Evolutionary conservation across 2,888 invertebrate species (phyloP).

Genomic region (Agrilus cyanescens): DNA sequence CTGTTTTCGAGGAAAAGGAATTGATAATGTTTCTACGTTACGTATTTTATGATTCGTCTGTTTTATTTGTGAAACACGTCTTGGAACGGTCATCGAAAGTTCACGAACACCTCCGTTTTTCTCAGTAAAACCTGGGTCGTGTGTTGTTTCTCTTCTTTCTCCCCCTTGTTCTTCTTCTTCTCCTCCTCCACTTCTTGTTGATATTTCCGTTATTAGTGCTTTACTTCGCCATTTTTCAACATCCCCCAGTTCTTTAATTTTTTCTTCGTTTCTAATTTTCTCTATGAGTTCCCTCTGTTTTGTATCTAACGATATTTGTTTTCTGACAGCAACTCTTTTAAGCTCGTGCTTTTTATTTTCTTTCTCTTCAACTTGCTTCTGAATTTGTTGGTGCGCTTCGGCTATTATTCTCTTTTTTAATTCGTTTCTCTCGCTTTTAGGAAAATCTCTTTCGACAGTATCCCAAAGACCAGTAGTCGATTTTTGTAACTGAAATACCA

Average conservation of each 20-base stretch:
- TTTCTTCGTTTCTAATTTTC: constrained; percentile 46
- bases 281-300: constrained; percentile 50
- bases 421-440: constrained; percentile 44
- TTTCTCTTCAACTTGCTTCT: constrained; percentile 42
- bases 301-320: constrained; percentile 48
- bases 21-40: constrained; percentile 16
- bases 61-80: constrained; percentile 9
- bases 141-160: not conserved
- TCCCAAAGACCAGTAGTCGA: constrained; percentile 44
- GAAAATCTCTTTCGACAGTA: constrained; percentile 41
- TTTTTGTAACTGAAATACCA: constrained; percentile 58
- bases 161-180: constrained; percentile 15
- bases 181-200: constrained; percentile 5
- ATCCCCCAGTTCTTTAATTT: constrained; percentile 51
- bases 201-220: constrained; percentile 8
- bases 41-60: constrained; percentile 7
- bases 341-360: constrained; percentile 41
- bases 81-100: too few species aligned
- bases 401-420: constrained; percentile 46
- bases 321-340: constrained; percentile 45
- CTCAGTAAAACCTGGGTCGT: not conserved
- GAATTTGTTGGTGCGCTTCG: constrained; percentile 42
- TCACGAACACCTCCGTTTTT: too few species aligned
- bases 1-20: constrained; percentile 46
- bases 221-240: constrained; percentile 47